Percentiles rank a stretch among this genome's conserved stretches.
These are phyloP conservation scores for Luperina nickerlii DNA, from an alignment of 2,888 invertebrate species.

Conservation along the genomic window DNA sequence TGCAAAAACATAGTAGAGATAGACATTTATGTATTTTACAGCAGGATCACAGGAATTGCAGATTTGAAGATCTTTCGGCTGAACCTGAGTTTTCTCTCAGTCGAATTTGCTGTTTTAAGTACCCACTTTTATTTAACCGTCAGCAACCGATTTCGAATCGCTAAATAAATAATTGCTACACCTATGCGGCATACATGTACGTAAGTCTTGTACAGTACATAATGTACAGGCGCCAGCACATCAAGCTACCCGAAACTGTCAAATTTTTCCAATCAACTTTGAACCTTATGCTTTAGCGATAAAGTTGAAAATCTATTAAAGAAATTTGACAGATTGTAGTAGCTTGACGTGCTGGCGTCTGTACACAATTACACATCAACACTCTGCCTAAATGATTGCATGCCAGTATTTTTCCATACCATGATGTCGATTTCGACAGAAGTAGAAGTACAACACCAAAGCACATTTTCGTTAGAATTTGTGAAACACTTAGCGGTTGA, in stretches of 20 bases:
- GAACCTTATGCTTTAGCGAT: too few species aligned
- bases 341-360: too few species aligned
- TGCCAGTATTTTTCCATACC: slow-evolving; percentile 24
- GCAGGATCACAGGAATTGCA: neutral
- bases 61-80: too few species aligned
- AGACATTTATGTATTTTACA: neutral
- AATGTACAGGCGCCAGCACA: neutral
- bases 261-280: too few species aligned
- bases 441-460: neutral
- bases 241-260: too few species aligned
- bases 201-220: neutral
- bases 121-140: neutral
- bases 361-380: neutral
- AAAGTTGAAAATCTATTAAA: too few species aligned
- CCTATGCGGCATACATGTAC: neutral
- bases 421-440: neutral
- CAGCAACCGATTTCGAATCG: slow-evolving; percentile 20
- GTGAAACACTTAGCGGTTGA: too few species aligned
- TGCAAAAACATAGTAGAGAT: neutral
- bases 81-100: too few species aligned
- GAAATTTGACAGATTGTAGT: too few species aligned
- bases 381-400: slow-evolving; percentile 21
- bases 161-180: slow-evolving; percentile 37
- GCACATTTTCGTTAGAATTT: too few species aligned
- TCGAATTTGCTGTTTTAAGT: neutral